Evolutionary conservation across 2,888 invertebrate genomes (phyloP).

Genomic region (Dolichopus griseipennis): DNA sequence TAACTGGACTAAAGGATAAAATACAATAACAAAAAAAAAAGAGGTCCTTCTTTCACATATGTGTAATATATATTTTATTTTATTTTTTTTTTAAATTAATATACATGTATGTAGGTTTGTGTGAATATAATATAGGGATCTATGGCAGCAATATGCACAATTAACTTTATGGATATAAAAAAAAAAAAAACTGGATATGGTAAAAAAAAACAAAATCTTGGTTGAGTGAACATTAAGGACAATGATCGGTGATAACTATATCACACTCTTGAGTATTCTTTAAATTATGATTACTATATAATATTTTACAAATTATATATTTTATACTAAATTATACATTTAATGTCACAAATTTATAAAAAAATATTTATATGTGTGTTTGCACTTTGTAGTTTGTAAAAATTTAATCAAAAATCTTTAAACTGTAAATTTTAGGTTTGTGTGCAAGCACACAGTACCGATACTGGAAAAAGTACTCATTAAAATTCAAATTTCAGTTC

Average conservation of each 20-base stretch:
- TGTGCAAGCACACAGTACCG: too few relatives aligned
- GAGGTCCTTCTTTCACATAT: too few relatives aligned
- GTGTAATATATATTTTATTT: too few relatives aligned
- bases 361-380: too few relatives aligned
- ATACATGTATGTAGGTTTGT: not conserved
- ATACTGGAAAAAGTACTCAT: too few relatives aligned
- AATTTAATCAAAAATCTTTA: too few relatives aligned
- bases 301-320: not conserved
- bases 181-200: not conserved
- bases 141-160: constrained; percentile 1
- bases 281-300: not conserved
- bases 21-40: not conserved
- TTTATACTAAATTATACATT: too few relatives aligned
- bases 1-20: not conserved
- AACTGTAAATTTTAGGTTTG: too few relatives aligned
- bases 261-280: not conserved
- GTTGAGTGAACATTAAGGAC: not conserved
- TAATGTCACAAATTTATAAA: too few relatives aligned
- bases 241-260: constrained; percentile 1
- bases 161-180: constrained; percentile 5
- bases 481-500: too few relatives aligned
- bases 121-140: not conserved
- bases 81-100: not conserved
- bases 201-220: not conserved
- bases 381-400: too few relatives aligned